Evolutionary conservation across 2,888 invertebrate genomes (phyloP), one percentile per base, ranked within the genome.

Genomic region (Pseudoips prasinana): DNA sequence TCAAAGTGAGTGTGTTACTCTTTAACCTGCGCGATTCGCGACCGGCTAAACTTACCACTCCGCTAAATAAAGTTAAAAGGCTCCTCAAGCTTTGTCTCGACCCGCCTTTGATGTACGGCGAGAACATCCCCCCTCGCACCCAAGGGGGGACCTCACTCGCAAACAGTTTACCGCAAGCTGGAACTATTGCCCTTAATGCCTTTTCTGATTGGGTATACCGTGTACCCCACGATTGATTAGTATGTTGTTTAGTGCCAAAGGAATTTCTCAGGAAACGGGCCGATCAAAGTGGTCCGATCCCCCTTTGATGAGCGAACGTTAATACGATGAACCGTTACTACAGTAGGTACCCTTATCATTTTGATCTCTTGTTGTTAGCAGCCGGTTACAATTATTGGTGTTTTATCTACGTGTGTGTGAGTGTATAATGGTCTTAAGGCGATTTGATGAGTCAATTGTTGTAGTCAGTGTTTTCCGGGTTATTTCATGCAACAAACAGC

Each of bases 1-100:
- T 81, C 87, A 86, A 85, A 87, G 88, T 78, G 85, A 86, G 87
- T 86, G 86, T 87, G 87, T 88, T 87, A 88, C 87, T 87, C 86
- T 87, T 87, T 88, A 87, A 87, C 88, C 87, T 87, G 85, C 78
- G 80, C 86, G 84, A 88, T 82, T 84, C 86, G 87, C 87, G 85
- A 87, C 83, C 85, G 82, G 85, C 87, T 86, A 87, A 87, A 87
- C 87, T 86, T 88, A 87, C 88, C 87, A 88, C 88, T 88, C 84
- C 73, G 86, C 86, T 87, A 87, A 88, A 88, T 88, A 88, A 88
- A 88, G 86, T 88, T 88, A 87, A 88, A 87, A 88, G 87, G 86
- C 86, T 86, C 83, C 79, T 83, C 78, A 64, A 75, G 85, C 86
- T 87, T 88, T 88, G 87, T 88, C 87, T 87, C 84, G 85, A 69